These are phyloP conservation scores for Heterodera schachtii DNA, from an alignment of 1,140 invertebrate genomes.

Conservation along the genomic window DNA sequence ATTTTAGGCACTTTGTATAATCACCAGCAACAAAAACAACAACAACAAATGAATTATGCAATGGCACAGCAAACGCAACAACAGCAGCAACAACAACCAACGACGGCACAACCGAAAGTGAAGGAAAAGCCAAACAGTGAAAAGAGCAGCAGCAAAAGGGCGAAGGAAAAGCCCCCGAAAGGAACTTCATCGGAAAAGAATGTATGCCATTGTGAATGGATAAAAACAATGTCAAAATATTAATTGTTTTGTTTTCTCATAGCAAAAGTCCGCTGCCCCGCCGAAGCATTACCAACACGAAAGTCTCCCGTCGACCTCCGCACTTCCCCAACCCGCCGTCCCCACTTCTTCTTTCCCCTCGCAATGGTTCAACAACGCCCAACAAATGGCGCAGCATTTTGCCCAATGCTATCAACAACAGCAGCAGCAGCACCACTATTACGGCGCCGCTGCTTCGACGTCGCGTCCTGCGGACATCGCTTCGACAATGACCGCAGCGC, in stretches of 20 bases:
- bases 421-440: conserved; percentile 21
- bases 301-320: conserved; percentile 1
- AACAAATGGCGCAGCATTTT: conserved; percentile 18
- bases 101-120: neutral
- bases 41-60: neutral
- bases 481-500: neutral
- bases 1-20: neutral
- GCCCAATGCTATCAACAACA: conserved; percentile 30
- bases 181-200: neutral
- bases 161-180: conserved; percentile 1
- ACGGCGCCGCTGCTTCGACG: neutral
- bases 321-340: neutral
- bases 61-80: neutral
- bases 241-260: neutral
- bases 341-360: conserved; percentile 2
- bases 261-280: neutral
- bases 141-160: conserved; percentile 1
- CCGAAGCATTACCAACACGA: neutral
- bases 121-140: neutral
- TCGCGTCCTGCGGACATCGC: neutral
- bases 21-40: neutral
- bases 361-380: conserved; percentile 23
- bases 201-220: neutral
- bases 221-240: neutral
- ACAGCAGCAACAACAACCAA: neutral